Percentiles rank a stretch among this genome's conserved stretches.
Evolutionary conservation across 53 echinoderm and acorn worm genomes (phyloP).

Genomic region (Paelopatides confundens): DNA sequence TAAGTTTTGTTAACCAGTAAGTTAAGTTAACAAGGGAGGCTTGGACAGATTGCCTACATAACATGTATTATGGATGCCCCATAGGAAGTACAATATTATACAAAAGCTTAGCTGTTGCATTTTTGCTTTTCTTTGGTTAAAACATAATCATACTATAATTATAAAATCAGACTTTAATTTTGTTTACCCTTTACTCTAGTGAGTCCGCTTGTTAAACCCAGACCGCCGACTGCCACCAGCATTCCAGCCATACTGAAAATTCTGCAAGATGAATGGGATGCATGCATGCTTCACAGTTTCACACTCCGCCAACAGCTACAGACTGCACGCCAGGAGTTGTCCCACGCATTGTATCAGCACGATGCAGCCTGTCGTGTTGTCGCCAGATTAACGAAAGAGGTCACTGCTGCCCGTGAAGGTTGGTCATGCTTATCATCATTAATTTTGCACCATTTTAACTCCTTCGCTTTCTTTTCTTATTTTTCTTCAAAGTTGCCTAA

Average conservation of each 20-base stretch:
- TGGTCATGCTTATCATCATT: not conserved
- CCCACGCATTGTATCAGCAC: slow-evolving; percentile 99
- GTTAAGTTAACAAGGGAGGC: too few species aligned
- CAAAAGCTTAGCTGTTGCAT: too few species aligned
- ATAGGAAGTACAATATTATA: too few species aligned
- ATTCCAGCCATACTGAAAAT: slow-evolving; percentile 98
- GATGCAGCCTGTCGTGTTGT: slow-evolving; percentile 99
- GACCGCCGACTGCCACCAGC: slow-evolving; percentile 98
- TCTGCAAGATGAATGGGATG: slow-evolving; percentile 99
- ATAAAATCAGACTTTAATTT: too few species aligned
- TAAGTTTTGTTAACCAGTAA: too few species aligned
- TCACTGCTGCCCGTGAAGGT: slow-evolving; percentile 99
- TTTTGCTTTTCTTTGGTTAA: too few species aligned
- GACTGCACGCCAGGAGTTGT: slow-evolving; percentile 97
- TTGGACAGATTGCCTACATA: too few species aligned
- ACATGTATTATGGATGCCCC: too few species aligned
- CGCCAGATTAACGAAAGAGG: slow-evolving; percentile 95
- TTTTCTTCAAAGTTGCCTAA: too few species aligned
- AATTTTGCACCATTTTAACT: too few species aligned
- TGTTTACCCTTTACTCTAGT: slow-evolving; percentile 48
- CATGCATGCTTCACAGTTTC: slow-evolving; percentile 99
- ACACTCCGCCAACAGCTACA: slow-evolving; percentile 97
- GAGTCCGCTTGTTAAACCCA: slow-evolving; percentile 89
- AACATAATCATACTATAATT: too few species aligned
- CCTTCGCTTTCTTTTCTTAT: too few species aligned